phyloP scores from a whole-genome alignment of 2,888 invertebrate genomes.

The Scotopteryx bipunctaria region DNA sequence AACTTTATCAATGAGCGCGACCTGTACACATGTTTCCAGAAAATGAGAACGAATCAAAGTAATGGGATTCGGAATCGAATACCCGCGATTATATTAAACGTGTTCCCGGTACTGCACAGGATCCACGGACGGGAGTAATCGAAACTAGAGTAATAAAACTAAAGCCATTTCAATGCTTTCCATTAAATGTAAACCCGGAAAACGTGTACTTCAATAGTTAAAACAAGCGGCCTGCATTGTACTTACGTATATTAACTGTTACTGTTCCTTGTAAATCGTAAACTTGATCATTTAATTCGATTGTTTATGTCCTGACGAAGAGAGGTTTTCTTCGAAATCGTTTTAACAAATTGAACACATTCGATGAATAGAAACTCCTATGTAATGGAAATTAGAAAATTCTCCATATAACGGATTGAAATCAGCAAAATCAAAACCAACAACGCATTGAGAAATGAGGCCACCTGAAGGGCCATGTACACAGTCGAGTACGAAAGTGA shows the following conservation, averaged over 20 bases:
- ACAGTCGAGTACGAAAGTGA: slow-evolving; percentile 75
- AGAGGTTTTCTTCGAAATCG: slow-evolving; percentile 6
- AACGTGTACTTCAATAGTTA: slow-evolving; percentile 47
- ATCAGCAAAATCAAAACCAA: slow-evolving; percentile 32
- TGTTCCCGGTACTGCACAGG: slow-evolving; percentile 49
- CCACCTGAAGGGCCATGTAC: slow-evolving; percentile 72
- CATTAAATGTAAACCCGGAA: slow-evolving; percentile 53
- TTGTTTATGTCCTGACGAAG: slow-evolving; percentile 14
- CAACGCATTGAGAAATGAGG: slow-evolving; percentile 72
- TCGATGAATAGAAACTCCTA: background rate
- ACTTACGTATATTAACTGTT: slow-evolving; percentile 36
- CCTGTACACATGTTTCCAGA: slow-evolving; percentile 31
- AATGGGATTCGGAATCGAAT: slow-evolving; percentile 40
- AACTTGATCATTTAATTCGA: slow-evolving; percentile 21
- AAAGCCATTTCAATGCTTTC: slow-evolving; percentile 50
- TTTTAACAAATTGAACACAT: background rate
- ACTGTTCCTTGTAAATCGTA: slow-evolving; percentile 42
- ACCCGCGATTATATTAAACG: slow-evolving; percentile 46
- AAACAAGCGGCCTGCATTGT: slow-evolving; percentile 44
- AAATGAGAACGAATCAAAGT: slow-evolving; percentile 34
- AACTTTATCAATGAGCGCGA: slow-evolving; percentile 31
- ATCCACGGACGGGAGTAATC: slow-evolving; percentile 47
- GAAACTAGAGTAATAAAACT: slow-evolving; percentile 58
- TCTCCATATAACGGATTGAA: slow-evolving; percentile 23
- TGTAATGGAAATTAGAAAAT: background rate